Evolutionary conservation across 2,888 invertebrate genomes (phyloP).

Genomic region (Stomorhina lunata): DNA sequence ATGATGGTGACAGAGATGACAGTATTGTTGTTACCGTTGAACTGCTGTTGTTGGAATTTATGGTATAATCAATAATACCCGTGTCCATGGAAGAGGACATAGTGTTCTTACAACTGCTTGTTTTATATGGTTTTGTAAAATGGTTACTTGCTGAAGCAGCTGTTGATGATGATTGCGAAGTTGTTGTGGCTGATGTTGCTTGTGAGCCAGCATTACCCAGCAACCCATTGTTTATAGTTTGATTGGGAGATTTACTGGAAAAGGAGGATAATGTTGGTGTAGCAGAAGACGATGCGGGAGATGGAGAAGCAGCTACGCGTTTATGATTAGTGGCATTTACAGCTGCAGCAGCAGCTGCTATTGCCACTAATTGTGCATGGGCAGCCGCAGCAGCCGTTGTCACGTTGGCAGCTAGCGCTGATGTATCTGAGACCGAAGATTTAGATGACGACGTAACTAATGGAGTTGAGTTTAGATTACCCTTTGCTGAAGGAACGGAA

Average conservation of each 20-base stretch:
- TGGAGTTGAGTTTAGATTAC: constrained; percentile 20
- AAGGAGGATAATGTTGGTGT: constrained; percentile 39
- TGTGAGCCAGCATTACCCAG: constrained; percentile 51
- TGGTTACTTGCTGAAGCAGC: constrained; percentile 68
- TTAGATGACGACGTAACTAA: background rate
- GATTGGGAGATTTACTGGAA: constrained; percentile 37
- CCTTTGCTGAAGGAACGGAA: constrained; percentile 62
- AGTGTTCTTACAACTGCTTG: constrained; percentile 56
- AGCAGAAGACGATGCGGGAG: constrained; percentile 35
- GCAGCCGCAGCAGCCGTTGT: constrained; percentile 67
- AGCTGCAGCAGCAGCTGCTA: constrained; percentile 68
- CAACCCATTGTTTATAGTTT: constrained; percentile 55
- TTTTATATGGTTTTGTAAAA: constrained; percentile 60
- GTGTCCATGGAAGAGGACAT: constrained; percentile 60
- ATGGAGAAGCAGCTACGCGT: constrained; percentile 43
- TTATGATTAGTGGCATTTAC: constrained; percentile 64
- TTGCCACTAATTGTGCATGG: constrained; percentile 63
- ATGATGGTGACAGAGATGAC: constrained; percentile 45
- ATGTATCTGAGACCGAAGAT: constrained; percentile 17
- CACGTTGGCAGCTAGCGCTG: constrained; percentile 30
- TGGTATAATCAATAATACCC: constrained; percentile 73
- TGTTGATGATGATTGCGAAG: constrained; percentile 57
- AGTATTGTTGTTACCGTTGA: constrained; percentile 48
- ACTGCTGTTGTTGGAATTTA: constrained; percentile 57
- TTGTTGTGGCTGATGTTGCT: constrained; percentile 47